Conservation (phyloP, 2,797 vertebrate species). For the Falco peregrinus region DNA sequence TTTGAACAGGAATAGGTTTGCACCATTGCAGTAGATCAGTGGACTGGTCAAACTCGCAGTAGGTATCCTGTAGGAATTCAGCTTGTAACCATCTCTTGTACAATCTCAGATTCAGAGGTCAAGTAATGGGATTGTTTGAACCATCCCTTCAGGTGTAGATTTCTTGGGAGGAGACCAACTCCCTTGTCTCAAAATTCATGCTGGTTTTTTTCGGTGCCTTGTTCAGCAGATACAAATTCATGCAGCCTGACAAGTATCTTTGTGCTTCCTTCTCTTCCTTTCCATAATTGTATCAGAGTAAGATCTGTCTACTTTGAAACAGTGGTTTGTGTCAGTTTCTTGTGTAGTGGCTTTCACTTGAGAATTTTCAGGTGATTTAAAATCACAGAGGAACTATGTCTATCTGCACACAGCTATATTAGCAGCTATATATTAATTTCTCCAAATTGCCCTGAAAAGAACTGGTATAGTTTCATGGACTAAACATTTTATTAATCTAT, state of each 20-base stretch:
- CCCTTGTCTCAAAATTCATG: neutral
- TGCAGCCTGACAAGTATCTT: neutral
- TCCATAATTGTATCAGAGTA: neutral
- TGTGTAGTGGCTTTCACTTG: neutral
- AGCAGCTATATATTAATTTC: neutral
- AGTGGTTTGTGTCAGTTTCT: neutral
- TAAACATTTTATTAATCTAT: neutral
- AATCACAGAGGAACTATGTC: neutral
- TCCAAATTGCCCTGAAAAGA: neutral
- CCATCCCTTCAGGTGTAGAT: neutral
- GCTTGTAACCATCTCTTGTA: neutral
- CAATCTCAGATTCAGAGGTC: neutral
- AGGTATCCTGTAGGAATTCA: neutral
- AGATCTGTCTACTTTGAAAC: neutral
- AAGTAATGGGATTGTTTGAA: neutral
- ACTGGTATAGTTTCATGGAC: neutral
- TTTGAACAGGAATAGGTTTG: neutral
- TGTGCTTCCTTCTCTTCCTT: neutral
- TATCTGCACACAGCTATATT: neutral
- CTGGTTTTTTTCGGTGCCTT: neutral
- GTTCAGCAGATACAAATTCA: neutral
- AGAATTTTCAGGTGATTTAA: neutral
- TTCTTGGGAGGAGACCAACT: neutral
- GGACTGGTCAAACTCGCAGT: neutral
- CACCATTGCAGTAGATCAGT: neutral